These are phyloP conservation scores for Oryzias curvinotus DNA, from an alignment of 2,113 vertebrate genomes.

Conservation along the genomic window DNA sequence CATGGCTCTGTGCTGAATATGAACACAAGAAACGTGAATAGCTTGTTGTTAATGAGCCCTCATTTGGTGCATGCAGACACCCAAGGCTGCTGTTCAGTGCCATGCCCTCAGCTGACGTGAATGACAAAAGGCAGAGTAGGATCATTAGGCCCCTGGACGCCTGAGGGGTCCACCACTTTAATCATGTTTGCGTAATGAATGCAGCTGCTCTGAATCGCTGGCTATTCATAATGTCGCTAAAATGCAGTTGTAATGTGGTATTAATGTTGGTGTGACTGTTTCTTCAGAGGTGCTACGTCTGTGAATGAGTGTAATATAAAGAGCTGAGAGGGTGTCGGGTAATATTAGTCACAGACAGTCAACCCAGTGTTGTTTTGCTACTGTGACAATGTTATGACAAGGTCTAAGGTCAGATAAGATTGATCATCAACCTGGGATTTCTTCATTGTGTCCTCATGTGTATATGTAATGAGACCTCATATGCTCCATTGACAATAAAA, in stretches of 20 bases:
- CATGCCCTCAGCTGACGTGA: slow-evolving; percentile 59
- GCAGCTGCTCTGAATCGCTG: slow-evolving; percentile 72
- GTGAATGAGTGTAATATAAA: slow-evolving; percentile 43
- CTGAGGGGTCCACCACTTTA: slow-evolving; percentile 68
- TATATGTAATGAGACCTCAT: slow-evolving; percentile 20
- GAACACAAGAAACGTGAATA: slow-evolving; percentile 61
- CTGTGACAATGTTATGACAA: slow-evolving; percentile 64
- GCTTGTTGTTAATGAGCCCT: slow-evolving; percentile 71
- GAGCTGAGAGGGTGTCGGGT: slow-evolving; percentile 43
- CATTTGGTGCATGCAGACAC: slow-evolving; percentile 58
- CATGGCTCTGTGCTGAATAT: slow-evolving; percentile 21
- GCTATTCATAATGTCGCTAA: slow-evolving; percentile 66
- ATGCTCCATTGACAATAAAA: slow-evolving; percentile 12
- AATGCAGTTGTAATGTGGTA: slow-evolving; percentile 57
- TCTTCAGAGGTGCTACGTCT: slow-evolving; percentile 48
- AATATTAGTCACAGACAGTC: slow-evolving; percentile 47
- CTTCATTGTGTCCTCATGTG: slow-evolving; percentile 20
- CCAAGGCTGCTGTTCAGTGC: slow-evolving; percentile 64
- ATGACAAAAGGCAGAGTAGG: slow-evolving; percentile 75
- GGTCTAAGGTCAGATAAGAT: slow-evolving; percentile 49
- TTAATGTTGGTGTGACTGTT: slow-evolving; percentile 48
- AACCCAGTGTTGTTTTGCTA: slow-evolving; percentile 34
- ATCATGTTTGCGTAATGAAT: slow-evolving; percentile 77
- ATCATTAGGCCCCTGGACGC: slow-evolving; percentile 70
- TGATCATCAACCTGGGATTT: slow-evolving; percentile 56